Conservation (phyloP, 1,140 invertebrate species). For the Rhopalosiphum maidis region DNA sequence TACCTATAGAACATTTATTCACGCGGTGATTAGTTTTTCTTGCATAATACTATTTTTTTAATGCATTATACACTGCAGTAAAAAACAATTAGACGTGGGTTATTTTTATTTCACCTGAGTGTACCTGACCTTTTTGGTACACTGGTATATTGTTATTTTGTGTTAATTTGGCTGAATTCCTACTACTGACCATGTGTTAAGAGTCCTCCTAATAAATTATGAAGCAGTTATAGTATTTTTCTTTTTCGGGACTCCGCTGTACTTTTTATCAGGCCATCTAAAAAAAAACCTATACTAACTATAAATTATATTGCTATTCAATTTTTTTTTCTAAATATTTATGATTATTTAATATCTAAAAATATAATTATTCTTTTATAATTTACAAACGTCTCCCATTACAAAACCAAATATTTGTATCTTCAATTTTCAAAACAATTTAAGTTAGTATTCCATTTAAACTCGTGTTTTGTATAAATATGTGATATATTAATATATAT, state of each 20-base stretch:
- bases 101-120: not conserved
- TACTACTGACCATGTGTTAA: not conserved
- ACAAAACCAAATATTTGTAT: not conserved
- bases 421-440: not conserved
- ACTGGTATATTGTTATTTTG: constrained; percentile 33
- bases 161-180: not conserved
- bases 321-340: not conserved
- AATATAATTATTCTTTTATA: not conserved
- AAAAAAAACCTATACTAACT: not conserved
- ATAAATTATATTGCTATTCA: no score
- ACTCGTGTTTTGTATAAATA: not conserved
- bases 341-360: not conserved
- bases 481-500: no score
- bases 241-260: not conserved
- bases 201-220: constrained; percentile 19
- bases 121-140: not conserved
- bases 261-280: constrained; percentile 13
- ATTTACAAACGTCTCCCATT: not conserved
- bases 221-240: not conserved
- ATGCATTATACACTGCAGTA: not conserved
- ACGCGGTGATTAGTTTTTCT: not conserved
- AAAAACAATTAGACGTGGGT: constrained; percentile 8
- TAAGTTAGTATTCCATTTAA: not conserved
- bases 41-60: not conserved
- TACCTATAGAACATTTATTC: not conserved